A percentile compares a stretch with the other conserved stretches of the same genome.
Evolutionary conservation across 2,888 invertebrate species (phyloP).

Genomic region (Nymphalis c-album): DNA sequence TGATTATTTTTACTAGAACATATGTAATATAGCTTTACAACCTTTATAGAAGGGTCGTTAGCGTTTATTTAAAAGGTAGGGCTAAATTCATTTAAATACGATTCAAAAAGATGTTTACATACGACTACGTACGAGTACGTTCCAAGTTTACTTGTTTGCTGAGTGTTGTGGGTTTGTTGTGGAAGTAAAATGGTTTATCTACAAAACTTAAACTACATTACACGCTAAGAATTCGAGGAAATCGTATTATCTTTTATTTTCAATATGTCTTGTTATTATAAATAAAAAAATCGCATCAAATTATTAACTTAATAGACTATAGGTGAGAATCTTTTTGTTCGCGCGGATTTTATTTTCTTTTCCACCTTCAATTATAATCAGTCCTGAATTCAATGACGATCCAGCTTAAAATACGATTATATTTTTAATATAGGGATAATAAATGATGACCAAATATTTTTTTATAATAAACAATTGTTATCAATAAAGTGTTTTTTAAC

Average conservation of each 20-base stretch:
- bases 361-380: too few relatives aligned
- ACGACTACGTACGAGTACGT: conserved; percentile 12
- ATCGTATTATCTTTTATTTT: neutral
- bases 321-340: too few relatives aligned
- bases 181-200: conserved; percentile 19
- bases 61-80: conserved; percentile 34
- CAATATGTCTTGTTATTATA: too few relatives aligned
- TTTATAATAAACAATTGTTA: too few relatives aligned
- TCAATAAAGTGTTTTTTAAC: too few relatives aligned
- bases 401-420: too few relatives aligned
- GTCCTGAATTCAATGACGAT: too few relatives aligned
- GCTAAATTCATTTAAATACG: conserved; percentile 32
- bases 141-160: conserved; percentile 26
- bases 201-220: conserved; percentile 14
- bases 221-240: neutral
- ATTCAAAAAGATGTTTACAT: conserved; percentile 30
- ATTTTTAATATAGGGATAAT: too few relatives aligned
- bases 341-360: too few relatives aligned
- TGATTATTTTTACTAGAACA: conserved; percentile 24
- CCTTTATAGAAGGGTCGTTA: conserved; percentile 31
- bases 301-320: too few relatives aligned
- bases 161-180: conserved; percentile 28
- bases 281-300: too few relatives aligned
- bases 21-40: conserved; percentile 13
- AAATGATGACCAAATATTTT: too few relatives aligned